phyloP scores from a whole-genome alignment of 2,113 vertebrate species.

The Callocephalon fimbriatum region DNA sequence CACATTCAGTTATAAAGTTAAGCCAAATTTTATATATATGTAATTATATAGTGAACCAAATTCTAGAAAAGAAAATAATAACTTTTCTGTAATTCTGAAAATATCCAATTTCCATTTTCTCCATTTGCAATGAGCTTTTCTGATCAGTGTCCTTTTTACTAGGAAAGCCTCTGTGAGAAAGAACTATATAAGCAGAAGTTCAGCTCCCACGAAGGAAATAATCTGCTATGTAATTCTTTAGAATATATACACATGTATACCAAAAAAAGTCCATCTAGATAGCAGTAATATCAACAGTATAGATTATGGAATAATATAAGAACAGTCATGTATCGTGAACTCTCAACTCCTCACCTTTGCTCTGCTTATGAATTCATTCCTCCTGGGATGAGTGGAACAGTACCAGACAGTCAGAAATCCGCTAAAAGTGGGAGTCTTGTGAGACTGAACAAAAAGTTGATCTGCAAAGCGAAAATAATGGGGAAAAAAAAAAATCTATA shows the following conservation, averaged over 20 bases:
- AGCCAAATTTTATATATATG: not conserved
- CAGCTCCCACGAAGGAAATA: not conserved
- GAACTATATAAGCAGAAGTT: not conserved
- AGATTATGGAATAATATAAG: not conserved
- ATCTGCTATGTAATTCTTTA: not conserved
- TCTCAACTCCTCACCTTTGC: slow-evolving; percentile 17
- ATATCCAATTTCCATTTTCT: not conserved
- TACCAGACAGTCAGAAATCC: not conserved
- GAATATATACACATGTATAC: not conserved
- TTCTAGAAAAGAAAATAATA: not conserved
- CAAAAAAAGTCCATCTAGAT: not conserved
- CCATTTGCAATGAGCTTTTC: accelerated
- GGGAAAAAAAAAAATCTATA: not conserved
- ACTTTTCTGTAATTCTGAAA: not conserved
- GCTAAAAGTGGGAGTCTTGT: not conserved
- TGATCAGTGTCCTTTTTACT: not conserved
- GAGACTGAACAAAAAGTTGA: not conserved
- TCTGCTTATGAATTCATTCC: not conserved
- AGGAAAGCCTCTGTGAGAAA: not conserved
- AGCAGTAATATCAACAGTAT: not conserved
- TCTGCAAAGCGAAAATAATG: not conserved
- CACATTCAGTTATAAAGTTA: not conserved
- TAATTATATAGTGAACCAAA: not conserved
- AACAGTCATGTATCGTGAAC: not conserved
- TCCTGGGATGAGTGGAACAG: not conserved